These are phyloP conservation scores for Hemicrepidius hirtus DNA, from an alignment of 2,888 invertebrate species.

Conservation along the genomic window DNA sequence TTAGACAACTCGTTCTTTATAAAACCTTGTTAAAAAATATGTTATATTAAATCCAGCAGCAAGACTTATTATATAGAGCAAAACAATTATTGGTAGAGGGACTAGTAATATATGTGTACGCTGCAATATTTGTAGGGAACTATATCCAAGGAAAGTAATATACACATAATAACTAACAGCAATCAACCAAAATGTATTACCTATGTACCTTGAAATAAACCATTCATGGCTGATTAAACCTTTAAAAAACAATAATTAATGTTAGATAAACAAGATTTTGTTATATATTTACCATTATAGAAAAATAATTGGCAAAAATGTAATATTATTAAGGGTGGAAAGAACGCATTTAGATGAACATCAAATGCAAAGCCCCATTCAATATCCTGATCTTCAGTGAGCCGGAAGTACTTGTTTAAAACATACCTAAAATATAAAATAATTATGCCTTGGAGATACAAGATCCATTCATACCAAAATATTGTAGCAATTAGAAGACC, in stretches of 20 bases:
- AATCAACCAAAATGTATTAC: conserved; percentile 95
- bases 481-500: conserved; percentile 91
- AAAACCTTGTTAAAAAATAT: conserved; percentile 86
- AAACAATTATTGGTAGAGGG: conserved; percentile 85
- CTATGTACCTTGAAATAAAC: conserved; percentile 88
- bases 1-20: conserved; percentile 85
- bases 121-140: conserved; percentile 90
- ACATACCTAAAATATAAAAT: conserved; percentile 79
- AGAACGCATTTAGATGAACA: conserved; percentile 98
- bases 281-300: conserved; percentile 79
- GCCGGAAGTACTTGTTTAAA: conserved; percentile 85
- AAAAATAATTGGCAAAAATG: conserved; percentile 95
- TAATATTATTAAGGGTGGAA: conserved; percentile 94
- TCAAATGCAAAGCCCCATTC: conserved; percentile 99
- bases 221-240: conserved; percentile 85
- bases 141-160: conserved; percentile 97
- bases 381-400: conserved; percentile 85
- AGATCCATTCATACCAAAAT: conserved; percentile 83
- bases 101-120: conserved; percentile 90
- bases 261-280: conserved; percentile 19
- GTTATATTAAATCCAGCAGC: conserved; percentile 90
- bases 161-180: conserved; percentile 95
- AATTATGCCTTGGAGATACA: neutral
- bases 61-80: conserved; percentile 87
- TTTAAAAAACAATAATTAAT: conserved; percentile 74